Evolutionary conservation across 2,888 invertebrate genomes (phyloP).

Genomic region (Bruchidius siliquastri): DNA sequence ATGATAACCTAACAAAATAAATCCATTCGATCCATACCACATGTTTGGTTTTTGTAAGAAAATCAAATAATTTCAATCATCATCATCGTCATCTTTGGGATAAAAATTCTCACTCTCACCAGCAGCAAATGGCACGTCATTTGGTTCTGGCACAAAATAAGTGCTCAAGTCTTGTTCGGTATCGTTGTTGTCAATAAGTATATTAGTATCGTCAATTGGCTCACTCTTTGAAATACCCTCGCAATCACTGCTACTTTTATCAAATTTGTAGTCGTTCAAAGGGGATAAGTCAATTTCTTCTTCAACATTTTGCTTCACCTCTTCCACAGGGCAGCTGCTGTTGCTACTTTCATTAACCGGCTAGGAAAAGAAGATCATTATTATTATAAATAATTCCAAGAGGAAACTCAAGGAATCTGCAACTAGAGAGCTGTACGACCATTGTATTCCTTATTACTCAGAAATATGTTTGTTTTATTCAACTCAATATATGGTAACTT

Average conservation of each 20-base stretch:
- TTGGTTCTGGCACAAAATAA: background rate
- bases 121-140: background rate
- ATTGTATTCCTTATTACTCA: no score
- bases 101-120: background rate
- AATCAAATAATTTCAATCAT: background rate
- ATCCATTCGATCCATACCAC: no score
- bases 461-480: no score
- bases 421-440: no score
- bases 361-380: background rate
- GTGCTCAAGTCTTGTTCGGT: background rate
- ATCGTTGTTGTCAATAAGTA: background rate
- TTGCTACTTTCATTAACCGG: background rate
- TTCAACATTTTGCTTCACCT: background rate
- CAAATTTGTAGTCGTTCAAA: background rate
- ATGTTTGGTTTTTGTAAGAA: no score
- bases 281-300: background rate
- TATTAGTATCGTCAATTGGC: background rate
- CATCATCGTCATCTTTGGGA: background rate
- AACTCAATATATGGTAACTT: no score
- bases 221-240: background rate
- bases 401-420: no score
- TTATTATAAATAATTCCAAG: no score
- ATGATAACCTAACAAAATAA: no score
- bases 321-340: slow-evolving; percentile 3
- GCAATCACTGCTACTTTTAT: background rate